Evolutionary conservation across 1,140 invertebrate genomes (phyloP).

Genomic region (Trinorchestia longiramus): DNA sequence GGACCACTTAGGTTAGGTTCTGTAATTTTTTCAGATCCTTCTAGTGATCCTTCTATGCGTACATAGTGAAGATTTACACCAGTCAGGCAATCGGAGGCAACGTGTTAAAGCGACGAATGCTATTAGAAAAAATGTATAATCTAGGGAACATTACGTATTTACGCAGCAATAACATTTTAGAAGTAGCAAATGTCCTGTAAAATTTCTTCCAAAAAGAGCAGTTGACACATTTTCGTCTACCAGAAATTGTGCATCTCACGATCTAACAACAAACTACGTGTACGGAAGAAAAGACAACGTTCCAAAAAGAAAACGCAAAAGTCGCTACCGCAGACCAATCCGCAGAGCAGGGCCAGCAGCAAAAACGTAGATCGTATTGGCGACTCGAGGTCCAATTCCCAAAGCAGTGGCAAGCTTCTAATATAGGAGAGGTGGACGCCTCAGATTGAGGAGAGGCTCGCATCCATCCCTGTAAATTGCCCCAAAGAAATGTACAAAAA

Average conservation of each 20-base stretch:
- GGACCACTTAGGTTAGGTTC: too few relatives aligned
- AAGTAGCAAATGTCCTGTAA: background rate
- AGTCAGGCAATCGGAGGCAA: too few relatives aligned
- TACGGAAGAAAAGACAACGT: background rate
- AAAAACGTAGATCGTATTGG: background rate
- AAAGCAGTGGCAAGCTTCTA: background rate
- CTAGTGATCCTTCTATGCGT: too few relatives aligned
- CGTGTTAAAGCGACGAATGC: too few relatives aligned
- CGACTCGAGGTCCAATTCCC: background rate
- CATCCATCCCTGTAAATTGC: background rate
- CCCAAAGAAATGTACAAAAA: background rate
- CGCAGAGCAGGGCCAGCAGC: background rate
- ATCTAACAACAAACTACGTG: background rate
- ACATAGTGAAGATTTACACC: too few relatives aligned
- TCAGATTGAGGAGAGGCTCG: background rate
- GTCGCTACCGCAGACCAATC: background rate
- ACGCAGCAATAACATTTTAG: background rate
- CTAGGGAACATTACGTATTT: background rate
- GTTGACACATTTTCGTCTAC: background rate
- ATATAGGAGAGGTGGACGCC: conserved; percentile 3
- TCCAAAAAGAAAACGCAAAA: background rate
- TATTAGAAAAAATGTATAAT: background rate
- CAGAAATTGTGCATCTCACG: background rate
- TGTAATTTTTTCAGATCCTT: too few relatives aligned
- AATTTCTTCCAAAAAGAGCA: background rate